Conservation (phyloP, 2,888 invertebrate genomes). For the Strigamia maritima region DNA sequence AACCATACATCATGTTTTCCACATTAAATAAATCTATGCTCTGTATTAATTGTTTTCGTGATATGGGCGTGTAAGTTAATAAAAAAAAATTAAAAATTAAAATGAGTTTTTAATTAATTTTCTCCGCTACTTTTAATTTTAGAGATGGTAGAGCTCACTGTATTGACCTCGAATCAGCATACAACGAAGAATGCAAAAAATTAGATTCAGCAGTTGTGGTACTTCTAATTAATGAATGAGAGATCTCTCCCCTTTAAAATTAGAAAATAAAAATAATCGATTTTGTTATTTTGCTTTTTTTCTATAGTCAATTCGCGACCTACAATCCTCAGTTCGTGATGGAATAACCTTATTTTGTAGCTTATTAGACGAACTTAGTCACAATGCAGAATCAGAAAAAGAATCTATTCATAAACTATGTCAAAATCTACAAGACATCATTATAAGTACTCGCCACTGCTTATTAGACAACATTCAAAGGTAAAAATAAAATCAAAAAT, state of each 20-base stretch:
- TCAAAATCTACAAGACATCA: conserved; percentile 65
- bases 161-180: conserved; percentile 71
- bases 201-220: conserved; percentile 64
- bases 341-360: conserved; percentile 65
- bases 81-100: neutral
- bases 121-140: conserved; percentile 48
- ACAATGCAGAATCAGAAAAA: conserved; percentile 64
- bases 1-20: conserved; percentile 72
- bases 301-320: conserved; percentile 57
- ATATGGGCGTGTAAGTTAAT: conserved; percentile 52
- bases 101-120: conserved; percentile 9
- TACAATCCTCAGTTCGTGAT: conserved; percentile 66
- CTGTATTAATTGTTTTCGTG: conserved; percentile 71
- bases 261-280: conserved; percentile 42
- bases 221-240: conserved; percentile 35
- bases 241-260: too few relatives aligned
- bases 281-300: conserved; percentile 17
- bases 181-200: conserved; percentile 66
- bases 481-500: conserved; percentile 49
- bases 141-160: conserved; percentile 66
- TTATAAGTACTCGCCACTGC: conserved; percentile 64
- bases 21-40: conserved; percentile 67
- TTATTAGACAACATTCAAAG: conserved; percentile 66
- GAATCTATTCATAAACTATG: conserved; percentile 65
- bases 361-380: conserved; percentile 64